Evolutionary conservation across 35 echinoderm and acorn worm genomes (phyloP), one percentile per base, ranked within the genome.

Genomic region (Patiria miniata): DNA sequence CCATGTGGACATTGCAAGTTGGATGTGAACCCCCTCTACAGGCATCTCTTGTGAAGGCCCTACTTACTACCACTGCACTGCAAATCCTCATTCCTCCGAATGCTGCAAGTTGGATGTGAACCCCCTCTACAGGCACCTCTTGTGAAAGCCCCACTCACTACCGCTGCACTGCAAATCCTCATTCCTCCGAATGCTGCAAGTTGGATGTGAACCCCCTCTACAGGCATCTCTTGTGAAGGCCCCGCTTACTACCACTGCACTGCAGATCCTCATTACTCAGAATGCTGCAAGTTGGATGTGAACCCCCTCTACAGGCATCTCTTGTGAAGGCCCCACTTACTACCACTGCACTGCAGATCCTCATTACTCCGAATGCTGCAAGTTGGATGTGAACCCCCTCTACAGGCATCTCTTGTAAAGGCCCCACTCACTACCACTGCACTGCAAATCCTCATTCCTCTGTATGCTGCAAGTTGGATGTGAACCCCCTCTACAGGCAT

Each of bases 91-190:
- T n/a, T n/a, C n/a, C n/a, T n/a, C n/a, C n/a, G n/a, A n/a, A n/a
- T n/a, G n/a, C n/a, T 97, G 94, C 85, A 85, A 78, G 23, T 61
- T 96, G 22, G 94, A 97, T 76, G 87, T 97, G 30, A 97, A 97
- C 83, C 94, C 94, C 21, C 77, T 56, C 36, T 97, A 97, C 54
- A 51, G 90, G 30, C 90, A 97, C 79, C 87, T 97, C 9, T 42
- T 96, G 54, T 78, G 85, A 89, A 26, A 19, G 7, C 15, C 33
- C 39, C n/a, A n/a, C n/a, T n/a, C n/a, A 73, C n/a, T 73, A 4
- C 26, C 26, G 26, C 14, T 12, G 34, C 29, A 73, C 29, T 10
- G 19, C 65, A 5, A 2, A 60, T n/a, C n/a, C n/a, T n/a, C n/a
- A n/a, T n/a, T n/a, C n/a, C n/a, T n/a, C n/a, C n/a, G n/a, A n/a